phyloP scores from a whole-genome alignment of 2,888 invertebrate genomes.

The Synanthedon vespiformis region DNA sequence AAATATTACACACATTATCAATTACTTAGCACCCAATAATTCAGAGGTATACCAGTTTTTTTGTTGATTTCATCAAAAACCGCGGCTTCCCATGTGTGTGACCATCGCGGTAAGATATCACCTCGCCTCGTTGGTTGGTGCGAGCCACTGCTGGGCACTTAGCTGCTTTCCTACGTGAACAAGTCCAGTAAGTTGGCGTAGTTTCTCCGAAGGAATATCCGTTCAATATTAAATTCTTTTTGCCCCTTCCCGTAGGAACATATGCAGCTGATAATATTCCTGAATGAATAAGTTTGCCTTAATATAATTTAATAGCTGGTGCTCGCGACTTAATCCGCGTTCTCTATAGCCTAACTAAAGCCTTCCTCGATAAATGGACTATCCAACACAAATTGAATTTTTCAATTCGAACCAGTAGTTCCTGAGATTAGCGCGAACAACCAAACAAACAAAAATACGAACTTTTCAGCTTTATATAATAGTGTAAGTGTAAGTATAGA shows the following conservation, averaged over 20 bases:
- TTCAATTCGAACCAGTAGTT: too few relatives aligned
- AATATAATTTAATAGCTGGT: too few relatives aligned
- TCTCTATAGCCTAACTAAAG: too few relatives aligned
- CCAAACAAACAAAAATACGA: too few relatives aligned
- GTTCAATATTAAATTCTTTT: slow-evolving; percentile 33
- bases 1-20: too few relatives aligned
- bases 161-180: slow-evolving; percentile 26
- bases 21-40: not conserved
- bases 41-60: slow-evolving; percentile 30
- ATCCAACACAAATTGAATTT: too few relatives aligned
- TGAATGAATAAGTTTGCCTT: not conserved
- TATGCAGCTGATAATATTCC: slow-evolving; percentile 27
- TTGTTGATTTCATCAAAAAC: slow-evolving; percentile 37
- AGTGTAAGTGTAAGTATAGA: too few relatives aligned
- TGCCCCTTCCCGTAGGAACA: slow-evolving; percentile 41
- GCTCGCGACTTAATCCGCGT: too few relatives aligned
- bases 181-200: slow-evolving; percentile 29
- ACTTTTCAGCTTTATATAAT: too few relatives aligned
- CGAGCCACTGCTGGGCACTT: slow-evolving; percentile 37
- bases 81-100: slow-evolving; percentile 46
- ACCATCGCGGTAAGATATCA: slow-evolving; percentile 22
- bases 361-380: too few relatives aligned
- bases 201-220: slow-evolving; percentile 40
- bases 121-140: slow-evolving; percentile 39
- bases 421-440: too few relatives aligned